Conservation (phyloP, 2,113 vertebrate genomes). For the Zingel zingel region DNA sequence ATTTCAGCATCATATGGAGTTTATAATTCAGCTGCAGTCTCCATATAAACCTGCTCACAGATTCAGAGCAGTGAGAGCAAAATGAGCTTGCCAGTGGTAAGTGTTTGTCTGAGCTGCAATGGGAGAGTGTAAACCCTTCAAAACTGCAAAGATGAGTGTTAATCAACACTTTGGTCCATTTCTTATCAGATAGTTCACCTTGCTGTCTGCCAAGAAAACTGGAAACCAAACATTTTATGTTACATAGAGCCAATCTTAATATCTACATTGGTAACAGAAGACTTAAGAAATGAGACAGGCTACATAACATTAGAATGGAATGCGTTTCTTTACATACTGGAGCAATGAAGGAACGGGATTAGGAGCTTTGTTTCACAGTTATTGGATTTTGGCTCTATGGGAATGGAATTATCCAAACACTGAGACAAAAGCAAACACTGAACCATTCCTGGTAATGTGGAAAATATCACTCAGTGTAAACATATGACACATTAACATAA, state of each 20-base stretch:
- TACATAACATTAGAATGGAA: constrained; percentile 28
- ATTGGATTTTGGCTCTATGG: constrained; percentile 71
- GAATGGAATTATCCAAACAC: constrained; percentile 65
- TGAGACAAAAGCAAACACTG: constrained; percentile 40
- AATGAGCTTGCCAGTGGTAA: constrained; percentile 8
- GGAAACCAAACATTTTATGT: constrained; percentile 23
- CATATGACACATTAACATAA: constrained; percentile 27
- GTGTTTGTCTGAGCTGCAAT: constrained; percentile 2
- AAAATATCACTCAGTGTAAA: constrained; percentile 52
- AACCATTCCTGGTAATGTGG: constrained; percentile 37
- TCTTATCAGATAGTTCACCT: constrained; percentile 38
- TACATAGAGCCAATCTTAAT: constrained; percentile 13
- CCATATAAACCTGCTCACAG: constrained; percentile 5
- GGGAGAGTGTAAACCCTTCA: constrained; percentile 6
- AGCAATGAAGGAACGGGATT: constrained; percentile 55
- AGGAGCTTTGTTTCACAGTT: constrained; percentile 72
- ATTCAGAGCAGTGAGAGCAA: constrained; percentile 17
- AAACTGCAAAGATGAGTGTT: background rate
- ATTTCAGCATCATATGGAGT: background rate
- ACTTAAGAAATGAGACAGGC: constrained; percentile 28
- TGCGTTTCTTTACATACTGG: constrained; percentile 53
- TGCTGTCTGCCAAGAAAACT: constrained; percentile 29
- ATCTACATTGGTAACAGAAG: constrained; percentile 8
- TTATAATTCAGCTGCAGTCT: constrained; percentile 35
- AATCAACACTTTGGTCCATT: constrained; percentile 24